Evolutionary conservation across 2,888 invertebrate genomes (phyloP).

Genomic region (Phortica okadai): DNA sequence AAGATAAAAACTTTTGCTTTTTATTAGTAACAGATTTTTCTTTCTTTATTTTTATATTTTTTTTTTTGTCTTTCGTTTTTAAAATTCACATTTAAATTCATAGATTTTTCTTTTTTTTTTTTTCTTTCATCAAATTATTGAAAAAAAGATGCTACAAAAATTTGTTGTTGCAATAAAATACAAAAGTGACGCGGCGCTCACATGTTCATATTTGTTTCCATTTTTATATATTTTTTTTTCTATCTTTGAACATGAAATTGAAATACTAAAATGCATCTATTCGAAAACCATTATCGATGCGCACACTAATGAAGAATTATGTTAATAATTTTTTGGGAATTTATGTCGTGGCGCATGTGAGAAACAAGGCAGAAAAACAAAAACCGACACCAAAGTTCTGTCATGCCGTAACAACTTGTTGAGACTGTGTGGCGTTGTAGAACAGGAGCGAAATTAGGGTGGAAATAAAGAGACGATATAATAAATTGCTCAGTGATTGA

Average conservation of each 20-base stretch:
- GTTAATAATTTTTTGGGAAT: conserved; percentile 65
- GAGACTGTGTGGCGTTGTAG: conserved; percentile 50
- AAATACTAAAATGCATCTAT: conserved; percentile 3
- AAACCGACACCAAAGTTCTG: background rate
- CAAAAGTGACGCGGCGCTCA: background rate
- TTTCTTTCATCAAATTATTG: background rate
- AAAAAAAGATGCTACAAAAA: conserved; percentile 1
- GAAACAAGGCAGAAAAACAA: conserved; percentile 11
- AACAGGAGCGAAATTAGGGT: background rate
- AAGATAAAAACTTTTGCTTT: conserved; percentile 12
- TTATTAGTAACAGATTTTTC: conserved; percentile 11
- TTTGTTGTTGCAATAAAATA: background rate
- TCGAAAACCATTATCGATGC: conserved; percentile 46
- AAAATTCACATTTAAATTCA: too few species aligned
- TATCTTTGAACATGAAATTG: background rate
- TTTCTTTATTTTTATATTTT: background rate
- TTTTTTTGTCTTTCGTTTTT: background rate
- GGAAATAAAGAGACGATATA: background rate
- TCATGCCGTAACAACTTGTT: conserved; percentile 22
- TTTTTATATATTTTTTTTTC: background rate
- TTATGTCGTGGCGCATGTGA: conserved; percentile 47
- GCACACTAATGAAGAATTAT: conserved; percentile 69
- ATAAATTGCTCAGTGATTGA: too few species aligned
- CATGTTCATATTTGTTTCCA: background rate
- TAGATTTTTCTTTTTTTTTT: background rate